Evolutionary conservation across 1,140 invertebrate genomes (phyloP), one percentile per base, ranked within the genome.

Genomic region (Diorhabda elongata): DNA sequence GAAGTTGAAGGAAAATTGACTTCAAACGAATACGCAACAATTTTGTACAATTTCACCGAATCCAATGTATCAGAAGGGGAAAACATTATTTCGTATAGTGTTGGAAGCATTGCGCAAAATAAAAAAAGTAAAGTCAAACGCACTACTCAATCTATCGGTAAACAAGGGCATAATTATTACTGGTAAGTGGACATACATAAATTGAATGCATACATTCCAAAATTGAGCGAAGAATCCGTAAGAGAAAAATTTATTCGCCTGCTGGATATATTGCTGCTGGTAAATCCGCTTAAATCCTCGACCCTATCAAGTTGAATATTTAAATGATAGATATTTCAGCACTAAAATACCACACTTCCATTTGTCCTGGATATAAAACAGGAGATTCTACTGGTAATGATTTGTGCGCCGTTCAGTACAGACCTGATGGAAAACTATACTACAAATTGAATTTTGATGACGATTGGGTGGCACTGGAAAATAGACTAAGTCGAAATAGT

Each of bases 201-300:
- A 81, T 80, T 77, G 76, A 80, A 62, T 67, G 56, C 52, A 72
- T 79, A 8, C 80, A 81, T 68, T 42, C 68, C 43, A 58, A 44
- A 11, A 76, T 77, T 52, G 77, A 80, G 64, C 52, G 65, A 61
- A 66, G 8, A 47, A 47, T 47, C 45, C 45, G 45, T 47, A 47
- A 9, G 44, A 5, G 11, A 11, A 11, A 11, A 11, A 11, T 11
- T 11, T 11, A 11, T 11, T 11, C 11, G 11, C 11, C 11, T 11
- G 11, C 11, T 11, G 11, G 43, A 4, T 67, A 67, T 45, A 60
- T 67, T 60, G 41, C 58, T 4, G 66, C 66, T 26, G 42, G 9
- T n/a, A 67, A 67, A 60, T 45, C 43, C n/a, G 66, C 57, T 60
- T 26, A 67, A 67, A 67, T 44, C 66, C 66, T 60, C 9, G 44